Evolutionary conservation across 2,797 vertebrate genomes (phyloP), one percentile per base, ranked within the genome.

Genomic region (Distichodus sexfasciatus): DNA sequence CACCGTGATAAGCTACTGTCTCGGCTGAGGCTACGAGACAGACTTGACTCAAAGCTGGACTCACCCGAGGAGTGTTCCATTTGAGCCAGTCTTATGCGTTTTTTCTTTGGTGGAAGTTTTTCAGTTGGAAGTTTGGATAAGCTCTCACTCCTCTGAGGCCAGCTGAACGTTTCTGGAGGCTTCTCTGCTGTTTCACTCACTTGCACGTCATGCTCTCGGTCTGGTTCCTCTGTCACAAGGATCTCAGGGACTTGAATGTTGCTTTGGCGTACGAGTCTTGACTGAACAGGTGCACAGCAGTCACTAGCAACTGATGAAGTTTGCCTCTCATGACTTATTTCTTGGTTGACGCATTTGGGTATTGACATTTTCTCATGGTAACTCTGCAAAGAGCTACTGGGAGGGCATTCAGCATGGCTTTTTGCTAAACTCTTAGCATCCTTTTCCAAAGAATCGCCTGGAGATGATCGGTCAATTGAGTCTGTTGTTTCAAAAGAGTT

Each of bases 181-280:
- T 94, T 95, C 66, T 98, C 96, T 9, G 83, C 87, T 7, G 86
- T 85, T 68, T 98, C 96, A 0, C 73, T 85, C 44, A 81, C 83
- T 14, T 93, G 95, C 15, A 75, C 82, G 76, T 97, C 96, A 40
- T 89, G 89, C 60, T 98, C 96, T 83, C 89, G 87, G 77, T 99
- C 97, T 0, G 97, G 94, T 72, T 99, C 97, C 86, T 98, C 96
- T 0, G 97, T 99, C 69, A 99, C 97, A 72, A 99, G 83, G 79
- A 99, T 99, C 86, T 99, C 97, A 60, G 97, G 97, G 69, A 99
- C 96, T 79, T 98, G 96, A 76, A 99, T 98, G 76, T 98, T 97
- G 81, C 93, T 97, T 82, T 99, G 97, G 23, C 97, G 94, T 68
- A 98, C 94, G 0, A 99, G 92, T 44, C 94, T 92, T 0, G 91